phyloP scores from a whole-genome alignment of 2,888 invertebrate species.

The Xylota segnis region DNA sequence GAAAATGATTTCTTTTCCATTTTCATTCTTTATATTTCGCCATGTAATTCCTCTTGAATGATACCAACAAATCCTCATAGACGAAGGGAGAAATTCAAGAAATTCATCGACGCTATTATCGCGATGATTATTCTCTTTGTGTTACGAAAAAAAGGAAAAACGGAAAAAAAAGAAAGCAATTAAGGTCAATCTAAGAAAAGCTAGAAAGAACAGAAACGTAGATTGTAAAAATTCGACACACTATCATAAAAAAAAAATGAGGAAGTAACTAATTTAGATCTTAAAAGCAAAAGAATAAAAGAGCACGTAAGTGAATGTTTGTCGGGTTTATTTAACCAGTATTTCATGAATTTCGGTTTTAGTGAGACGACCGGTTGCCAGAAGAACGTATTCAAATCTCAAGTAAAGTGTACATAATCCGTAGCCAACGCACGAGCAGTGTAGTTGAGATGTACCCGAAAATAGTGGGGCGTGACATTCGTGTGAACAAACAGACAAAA shows the following conservation, averaged over 20 bases:
- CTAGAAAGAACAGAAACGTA: constrained; percentile 27
- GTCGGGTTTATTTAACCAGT: constrained; percentile 24
- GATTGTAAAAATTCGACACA: constrained; percentile 52
- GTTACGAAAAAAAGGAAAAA: constrained; percentile 21
- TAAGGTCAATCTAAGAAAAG: constrained; percentile 49
- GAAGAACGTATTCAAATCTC: constrained; percentile 6
- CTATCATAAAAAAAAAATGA: constrained; percentile 27
- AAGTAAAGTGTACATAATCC: not conserved
- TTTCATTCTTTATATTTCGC: constrained; percentile 2
- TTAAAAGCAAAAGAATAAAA: constrained; percentile 15
- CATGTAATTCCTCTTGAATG: constrained; percentile 5
- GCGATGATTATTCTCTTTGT: constrained; percentile 18
- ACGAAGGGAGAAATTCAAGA: constrained; percentile 7
- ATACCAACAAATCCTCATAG: not conserved
- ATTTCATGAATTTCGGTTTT: not conserved
- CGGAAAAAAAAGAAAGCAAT: constrained; percentile 55
- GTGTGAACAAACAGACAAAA: constrained; percentile 53
- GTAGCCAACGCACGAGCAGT: not conserved
- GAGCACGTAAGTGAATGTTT: constrained; percentile 27
- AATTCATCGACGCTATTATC: constrained; percentile 19
- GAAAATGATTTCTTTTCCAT: constrained; percentile 23
- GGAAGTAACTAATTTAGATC: constrained; percentile 53
- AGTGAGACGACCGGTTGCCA: constrained; percentile 18
- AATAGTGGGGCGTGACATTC: constrained; percentile 58
- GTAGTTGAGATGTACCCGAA: constrained; percentile 42